phyloP scores from a whole-genome alignment of 2,797 vertebrate genomes.

The Perodicticus potto region DNA sequence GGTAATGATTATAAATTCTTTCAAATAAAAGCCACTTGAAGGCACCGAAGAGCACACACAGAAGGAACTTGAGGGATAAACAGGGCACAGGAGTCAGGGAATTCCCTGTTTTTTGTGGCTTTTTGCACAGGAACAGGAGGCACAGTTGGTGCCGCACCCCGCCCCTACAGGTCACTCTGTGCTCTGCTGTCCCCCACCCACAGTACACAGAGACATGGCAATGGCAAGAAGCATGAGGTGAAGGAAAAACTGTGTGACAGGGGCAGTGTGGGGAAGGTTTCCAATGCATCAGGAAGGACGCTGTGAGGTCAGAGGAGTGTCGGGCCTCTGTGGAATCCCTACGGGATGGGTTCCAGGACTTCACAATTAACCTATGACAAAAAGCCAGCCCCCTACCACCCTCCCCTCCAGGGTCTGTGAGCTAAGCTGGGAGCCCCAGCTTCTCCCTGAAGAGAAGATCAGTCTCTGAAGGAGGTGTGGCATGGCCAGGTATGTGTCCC shows the following conservation, averaged over 20 bases:
- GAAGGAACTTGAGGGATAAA: background rate
- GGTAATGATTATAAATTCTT: background rate
- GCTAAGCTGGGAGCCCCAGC: background rate
- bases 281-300: too few relatives aligned
- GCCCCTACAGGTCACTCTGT: background rate
- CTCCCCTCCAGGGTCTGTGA: fast-evolving
- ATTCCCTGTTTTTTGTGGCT: background rate
- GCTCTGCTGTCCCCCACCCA: background rate
- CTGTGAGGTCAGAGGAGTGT: fast-evolving
- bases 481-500: background rate
- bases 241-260: background rate
- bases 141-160: background rate
- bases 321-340: background rate
- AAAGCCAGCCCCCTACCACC: background rate
- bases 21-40: background rate
- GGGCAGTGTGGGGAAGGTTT: fast-evolving
- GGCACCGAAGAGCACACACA: background rate
- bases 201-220: background rate
- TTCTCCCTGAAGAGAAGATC: background rate
- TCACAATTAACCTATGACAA: background rate
- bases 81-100: fast-evolving
- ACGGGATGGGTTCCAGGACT: background rate
- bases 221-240: background rate
- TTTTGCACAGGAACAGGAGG: background rate
- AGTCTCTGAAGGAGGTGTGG: background rate